Conservation (phyloP, 2,113 vertebrate genomes). For the Peromyscus leucopus region DNA sequence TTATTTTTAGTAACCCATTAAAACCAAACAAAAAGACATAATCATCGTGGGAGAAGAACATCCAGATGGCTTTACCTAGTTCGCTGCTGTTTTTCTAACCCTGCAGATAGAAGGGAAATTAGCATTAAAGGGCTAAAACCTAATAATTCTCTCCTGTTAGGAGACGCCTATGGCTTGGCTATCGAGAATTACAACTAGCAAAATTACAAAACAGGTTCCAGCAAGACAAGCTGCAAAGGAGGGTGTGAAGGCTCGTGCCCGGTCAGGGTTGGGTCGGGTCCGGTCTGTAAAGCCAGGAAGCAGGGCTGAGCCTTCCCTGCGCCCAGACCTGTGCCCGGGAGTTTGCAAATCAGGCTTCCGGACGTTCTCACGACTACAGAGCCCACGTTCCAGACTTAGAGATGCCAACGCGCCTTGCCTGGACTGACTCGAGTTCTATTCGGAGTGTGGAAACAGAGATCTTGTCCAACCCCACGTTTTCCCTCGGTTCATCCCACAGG, state of each 20-base stretch:
- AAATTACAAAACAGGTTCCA: conserved; percentile 43
- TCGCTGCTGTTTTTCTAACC: background rate
- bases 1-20: background rate
- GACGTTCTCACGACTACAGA: background rate
- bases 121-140: background rate
- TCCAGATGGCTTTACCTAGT: background rate
- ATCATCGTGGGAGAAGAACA: background rate
- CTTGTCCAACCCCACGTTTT: background rate
- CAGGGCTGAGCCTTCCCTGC: background rate
- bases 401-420: background rate
- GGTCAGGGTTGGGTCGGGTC: background rate
- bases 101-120: background rate
- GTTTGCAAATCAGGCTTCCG: conserved; percentile 13
- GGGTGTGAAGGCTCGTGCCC: background rate
- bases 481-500: background rate
- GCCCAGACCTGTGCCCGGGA: background rate
- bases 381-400: background rate
- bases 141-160: background rate
- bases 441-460: background rate
- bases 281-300: background rate
- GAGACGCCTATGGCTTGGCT: background rate
- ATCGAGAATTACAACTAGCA: background rate
- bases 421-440: background rate
- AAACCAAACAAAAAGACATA: background rate
- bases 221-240: conserved; percentile 17